Evolutionary conservation across 2,797 vertebrate genomes (phyloP).

Genomic region (Tragopan temminckii): DNA sequence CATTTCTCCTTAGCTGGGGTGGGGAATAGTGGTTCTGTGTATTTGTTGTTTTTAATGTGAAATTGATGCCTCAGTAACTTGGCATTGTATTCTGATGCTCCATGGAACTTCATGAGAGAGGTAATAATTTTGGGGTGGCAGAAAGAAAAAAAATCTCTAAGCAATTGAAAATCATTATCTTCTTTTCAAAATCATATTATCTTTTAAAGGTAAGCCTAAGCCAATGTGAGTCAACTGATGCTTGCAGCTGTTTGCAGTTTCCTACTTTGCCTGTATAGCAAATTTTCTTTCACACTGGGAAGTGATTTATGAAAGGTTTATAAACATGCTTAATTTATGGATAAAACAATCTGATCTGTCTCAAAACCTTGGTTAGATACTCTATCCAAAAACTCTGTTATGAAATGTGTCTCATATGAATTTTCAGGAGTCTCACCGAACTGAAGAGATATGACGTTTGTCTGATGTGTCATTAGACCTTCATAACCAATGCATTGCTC

Average conservation of each 20-base stretch:
- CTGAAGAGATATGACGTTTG: neutral
- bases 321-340: neutral
- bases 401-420: neutral
- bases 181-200: neutral
- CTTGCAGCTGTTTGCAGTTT: neutral
- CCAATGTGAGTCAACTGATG: neutral
- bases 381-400: neutral
- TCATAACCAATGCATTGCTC: neutral
- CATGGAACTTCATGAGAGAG: neutral
- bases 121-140: neutral
- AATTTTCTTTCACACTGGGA: neutral
- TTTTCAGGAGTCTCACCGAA: slow-evolving; percentile 10
- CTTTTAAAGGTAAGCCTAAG: neutral
- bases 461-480: neutral
- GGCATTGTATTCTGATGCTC: neutral
- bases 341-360: neutral
- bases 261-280: neutral
- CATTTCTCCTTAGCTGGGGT: neutral
- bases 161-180: neutral
- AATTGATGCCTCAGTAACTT: neutral
- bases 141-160: neutral
- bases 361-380: neutral
- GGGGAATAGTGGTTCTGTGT: neutral
- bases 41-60: neutral
- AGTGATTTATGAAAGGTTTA: neutral